These are phyloP conservation scores for Torymus auratus DNA, from an alignment of 2,888 invertebrate genomes.

Conservation along the genomic window DNA sequence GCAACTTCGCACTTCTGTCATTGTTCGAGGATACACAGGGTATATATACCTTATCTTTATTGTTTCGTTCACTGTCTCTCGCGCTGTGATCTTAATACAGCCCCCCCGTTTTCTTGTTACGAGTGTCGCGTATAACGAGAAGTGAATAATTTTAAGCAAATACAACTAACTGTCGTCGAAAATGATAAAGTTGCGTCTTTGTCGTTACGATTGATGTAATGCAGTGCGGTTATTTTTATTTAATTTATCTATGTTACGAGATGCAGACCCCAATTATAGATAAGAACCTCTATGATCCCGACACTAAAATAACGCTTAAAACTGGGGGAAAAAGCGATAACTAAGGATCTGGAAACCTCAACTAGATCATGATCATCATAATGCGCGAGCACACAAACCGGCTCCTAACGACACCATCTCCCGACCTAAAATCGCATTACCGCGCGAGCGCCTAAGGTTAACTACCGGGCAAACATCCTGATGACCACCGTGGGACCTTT, in stretches of 20 bases:
- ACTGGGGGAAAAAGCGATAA: not conserved
- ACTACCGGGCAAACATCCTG: conserved; percentile 10
- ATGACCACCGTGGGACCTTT: conserved; percentile 2
- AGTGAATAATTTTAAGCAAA: no score
- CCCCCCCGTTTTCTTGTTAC: not conserved
- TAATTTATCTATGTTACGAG: no score
- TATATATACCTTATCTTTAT: conserved; percentile 19
- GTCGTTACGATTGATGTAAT: no score
- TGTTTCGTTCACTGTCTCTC: conserved; percentile 1
- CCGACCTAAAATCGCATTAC: not conserved
- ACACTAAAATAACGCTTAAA: no score
- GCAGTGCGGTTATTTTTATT: no score
- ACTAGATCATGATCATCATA: not conserved
- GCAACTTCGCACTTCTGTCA: conserved; percentile 49
- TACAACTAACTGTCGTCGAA: no score
- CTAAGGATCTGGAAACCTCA: not conserved
- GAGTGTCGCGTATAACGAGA: not conserved
- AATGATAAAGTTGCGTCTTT: no score
- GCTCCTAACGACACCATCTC: not conserved
- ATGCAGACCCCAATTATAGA: no score
- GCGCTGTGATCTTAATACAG: not conserved
- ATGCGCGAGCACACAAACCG: not conserved
- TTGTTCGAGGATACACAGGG: not conserved
- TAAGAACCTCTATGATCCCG: no score
- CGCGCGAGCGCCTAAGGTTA: not conserved